A percentile compares a stretch with the other conserved stretches of the same genome.
phyloP scores from a whole-genome alignment of 2,888 invertebrate species.

The Acholoe squamosa region DNA sequence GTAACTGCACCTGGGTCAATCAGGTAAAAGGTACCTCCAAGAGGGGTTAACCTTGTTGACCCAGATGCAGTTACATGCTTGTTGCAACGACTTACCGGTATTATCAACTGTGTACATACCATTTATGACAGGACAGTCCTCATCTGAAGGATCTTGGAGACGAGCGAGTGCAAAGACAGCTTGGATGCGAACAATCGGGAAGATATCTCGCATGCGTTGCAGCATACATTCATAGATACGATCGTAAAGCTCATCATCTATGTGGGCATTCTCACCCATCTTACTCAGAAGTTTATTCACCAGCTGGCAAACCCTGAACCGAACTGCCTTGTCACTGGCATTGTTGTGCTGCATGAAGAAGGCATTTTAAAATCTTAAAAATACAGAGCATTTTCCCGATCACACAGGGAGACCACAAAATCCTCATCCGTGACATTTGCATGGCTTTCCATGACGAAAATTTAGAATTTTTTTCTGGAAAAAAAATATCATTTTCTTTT shows the following conservation, averaged over 20 bases:
- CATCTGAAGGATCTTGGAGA: conserved; percentile 90
- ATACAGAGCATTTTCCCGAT: too few species aligned
- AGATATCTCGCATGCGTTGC: conserved; percentile 88
- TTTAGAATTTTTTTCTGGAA: too few species aligned
- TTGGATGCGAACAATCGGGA: conserved; percentile 90
- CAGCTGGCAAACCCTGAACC: conserved; percentile 91
- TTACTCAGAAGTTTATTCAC: conserved; percentile 90
- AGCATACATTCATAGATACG: conserved; percentile 89
- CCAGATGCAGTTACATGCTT: too few species aligned
- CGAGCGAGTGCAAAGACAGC: conserved; percentile 91
- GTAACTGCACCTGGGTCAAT: too few species aligned
- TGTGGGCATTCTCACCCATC: conserved; percentile 89
- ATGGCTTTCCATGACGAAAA: too few species aligned
- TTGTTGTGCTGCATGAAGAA: conserved; percentile 75
- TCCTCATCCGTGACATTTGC: too few species aligned
- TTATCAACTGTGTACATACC: conserved; percentile 79
- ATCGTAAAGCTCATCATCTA: conserved; percentile 91
- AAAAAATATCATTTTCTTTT: too few species aligned
- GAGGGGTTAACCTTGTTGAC: too few species aligned
- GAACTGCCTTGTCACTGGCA: conserved; percentile 85
- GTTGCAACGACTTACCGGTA: too few species aligned
- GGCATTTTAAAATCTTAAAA: too few species aligned
- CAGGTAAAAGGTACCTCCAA: too few species aligned
- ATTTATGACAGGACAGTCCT: conserved; percentile 90
- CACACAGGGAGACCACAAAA: too few species aligned